These are phyloP conservation scores for Craterocephalus amniculus DNA, from an alignment of 2,797 vertebrate species.

Conservation along the genomic window DNA sequence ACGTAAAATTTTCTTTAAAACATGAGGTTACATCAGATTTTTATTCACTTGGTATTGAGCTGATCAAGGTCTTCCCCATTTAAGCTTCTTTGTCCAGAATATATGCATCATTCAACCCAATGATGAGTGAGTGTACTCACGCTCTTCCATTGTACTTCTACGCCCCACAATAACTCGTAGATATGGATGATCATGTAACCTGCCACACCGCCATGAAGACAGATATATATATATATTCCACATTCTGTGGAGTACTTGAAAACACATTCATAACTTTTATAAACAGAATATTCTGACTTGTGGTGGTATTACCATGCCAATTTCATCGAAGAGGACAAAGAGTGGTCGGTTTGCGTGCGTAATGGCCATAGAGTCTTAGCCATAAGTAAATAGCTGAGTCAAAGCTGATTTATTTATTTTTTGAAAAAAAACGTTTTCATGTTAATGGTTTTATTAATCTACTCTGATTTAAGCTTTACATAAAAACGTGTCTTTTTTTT, in stretches of 20 bases:
- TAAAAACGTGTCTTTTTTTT: not conserved
- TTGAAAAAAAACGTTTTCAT: not conserved
- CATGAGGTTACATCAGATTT: not conserved
- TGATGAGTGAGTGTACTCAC: not conserved
- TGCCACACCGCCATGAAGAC: too few relatives aligned
- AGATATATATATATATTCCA: not conserved
- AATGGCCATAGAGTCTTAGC: slow-evolving; percentile 20
- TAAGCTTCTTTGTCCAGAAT: not conserved
- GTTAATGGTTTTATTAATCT: too few relatives aligned
- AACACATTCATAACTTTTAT: not conserved
- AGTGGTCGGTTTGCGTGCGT: slow-evolving; percentile 27
- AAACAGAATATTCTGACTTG: not conserved
- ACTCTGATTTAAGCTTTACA: not conserved
- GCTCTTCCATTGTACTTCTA: not conserved
- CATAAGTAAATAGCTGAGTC: not conserved
- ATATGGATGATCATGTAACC: not conserved
- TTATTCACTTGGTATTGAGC: not conserved
- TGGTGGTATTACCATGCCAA: not conserved
- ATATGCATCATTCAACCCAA: not conserved
- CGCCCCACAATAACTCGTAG: not conserved
- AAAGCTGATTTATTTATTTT: not conserved
- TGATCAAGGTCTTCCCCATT: not conserved
- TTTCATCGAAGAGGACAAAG: slow-evolving; percentile 36
- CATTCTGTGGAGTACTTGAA: not conserved
- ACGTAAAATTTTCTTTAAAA: slow-evolving; percentile 10